Evolutionary conservation across 2,888 invertebrate genomes (phyloP).

Genomic region (Apotomis turbidana): DNA sequence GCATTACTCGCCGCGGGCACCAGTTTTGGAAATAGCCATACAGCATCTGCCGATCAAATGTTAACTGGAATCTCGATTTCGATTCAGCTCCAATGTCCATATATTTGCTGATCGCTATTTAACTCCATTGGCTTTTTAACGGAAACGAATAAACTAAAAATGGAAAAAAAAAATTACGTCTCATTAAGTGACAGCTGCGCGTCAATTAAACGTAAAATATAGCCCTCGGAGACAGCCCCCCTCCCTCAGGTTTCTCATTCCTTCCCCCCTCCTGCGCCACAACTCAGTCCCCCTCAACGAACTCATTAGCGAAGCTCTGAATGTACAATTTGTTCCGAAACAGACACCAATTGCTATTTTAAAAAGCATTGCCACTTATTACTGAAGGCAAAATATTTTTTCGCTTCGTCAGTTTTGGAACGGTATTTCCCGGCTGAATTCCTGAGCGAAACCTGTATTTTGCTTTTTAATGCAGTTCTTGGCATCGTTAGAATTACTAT

Average conservation of each 20-base stretch:
- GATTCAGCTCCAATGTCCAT: background rate
- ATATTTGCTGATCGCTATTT: conserved; percentile 7
- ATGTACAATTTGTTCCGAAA: conserved; percentile 80
- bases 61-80: background rate
- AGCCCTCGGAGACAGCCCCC: conserved; percentile 66
- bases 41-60: background rate
- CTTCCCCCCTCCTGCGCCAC: conserved; percentile 52
- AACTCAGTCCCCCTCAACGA: conserved; percentile 64
- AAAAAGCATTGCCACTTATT: conserved; percentile 69
- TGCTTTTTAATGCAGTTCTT: too few relatives aligned
- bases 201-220: conserved; percentile 83
- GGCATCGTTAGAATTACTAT: too few relatives aligned
- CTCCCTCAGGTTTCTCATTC: conserved; percentile 43
- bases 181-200: conserved; percentile 81
- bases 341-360: conserved; percentile 76
- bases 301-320: conserved; percentile 78
- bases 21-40: too few relatives aligned
- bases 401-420: conserved; percentile 46
- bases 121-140: conserved; percentile 25
- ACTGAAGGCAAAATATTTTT: conserved; percentile 57
- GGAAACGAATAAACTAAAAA: conserved; percentile 41
- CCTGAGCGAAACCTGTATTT: too few relatives aligned
- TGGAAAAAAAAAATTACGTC: conserved; percentile 71
- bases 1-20: too few relatives aligned
- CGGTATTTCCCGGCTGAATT: too few relatives aligned